Conservation (phyloP, 2,888 invertebrate species). For the Anorthoa munda region DNA sequence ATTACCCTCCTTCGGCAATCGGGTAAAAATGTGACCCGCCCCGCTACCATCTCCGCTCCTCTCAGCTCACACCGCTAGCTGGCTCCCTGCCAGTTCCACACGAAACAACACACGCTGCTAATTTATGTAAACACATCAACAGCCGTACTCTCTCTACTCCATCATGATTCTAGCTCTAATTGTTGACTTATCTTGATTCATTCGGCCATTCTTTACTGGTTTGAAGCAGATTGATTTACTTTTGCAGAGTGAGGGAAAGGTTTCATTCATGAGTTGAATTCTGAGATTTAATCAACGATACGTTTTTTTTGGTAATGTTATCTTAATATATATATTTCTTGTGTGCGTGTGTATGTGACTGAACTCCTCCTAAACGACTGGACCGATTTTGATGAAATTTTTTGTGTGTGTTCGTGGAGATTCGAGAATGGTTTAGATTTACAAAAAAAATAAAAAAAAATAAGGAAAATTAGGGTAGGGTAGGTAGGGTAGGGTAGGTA, state of each 20-base stretch:
- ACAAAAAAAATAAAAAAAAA: too few relatives aligned
- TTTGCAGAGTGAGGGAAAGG: not conserved
- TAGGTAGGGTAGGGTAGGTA: too few relatives aligned
- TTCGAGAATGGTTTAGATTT: too few relatives aligned
- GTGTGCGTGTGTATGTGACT: too few relatives aligned
- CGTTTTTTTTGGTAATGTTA: too few relatives aligned
- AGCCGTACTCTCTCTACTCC: conserved; percentile 22
- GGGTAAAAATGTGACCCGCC: not conserved
- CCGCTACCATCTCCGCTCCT: conserved; percentile 39
- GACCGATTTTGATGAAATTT: too few relatives aligned
- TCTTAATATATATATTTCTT: too few relatives aligned
- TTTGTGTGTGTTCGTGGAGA: too few relatives aligned
- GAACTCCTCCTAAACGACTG: too few relatives aligned
- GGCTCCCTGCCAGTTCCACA: conserved; percentile 54
- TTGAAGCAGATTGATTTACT: not conserved
- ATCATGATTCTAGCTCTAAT: conserved; percentile 45
- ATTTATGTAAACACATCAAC: conserved; percentile 69
- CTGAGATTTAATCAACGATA: not conserved
- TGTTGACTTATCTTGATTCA: conserved; percentile 36
- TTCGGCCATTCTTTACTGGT: conserved; percentile 18
- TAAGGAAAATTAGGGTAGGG: too few relatives aligned
- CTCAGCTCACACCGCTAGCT: conserved; percentile 3
- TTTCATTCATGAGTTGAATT: not conserved
- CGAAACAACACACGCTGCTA: conserved; percentile 67
- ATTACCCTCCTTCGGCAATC: too few relatives aligned